A percentile compares a stretch with the other conserved stretches of the same genome.
These are phyloP conservation scores for Aviceda subcristata DNA, from an alignment of 2,113 vertebrate species.

Conservation along the genomic window DNA sequence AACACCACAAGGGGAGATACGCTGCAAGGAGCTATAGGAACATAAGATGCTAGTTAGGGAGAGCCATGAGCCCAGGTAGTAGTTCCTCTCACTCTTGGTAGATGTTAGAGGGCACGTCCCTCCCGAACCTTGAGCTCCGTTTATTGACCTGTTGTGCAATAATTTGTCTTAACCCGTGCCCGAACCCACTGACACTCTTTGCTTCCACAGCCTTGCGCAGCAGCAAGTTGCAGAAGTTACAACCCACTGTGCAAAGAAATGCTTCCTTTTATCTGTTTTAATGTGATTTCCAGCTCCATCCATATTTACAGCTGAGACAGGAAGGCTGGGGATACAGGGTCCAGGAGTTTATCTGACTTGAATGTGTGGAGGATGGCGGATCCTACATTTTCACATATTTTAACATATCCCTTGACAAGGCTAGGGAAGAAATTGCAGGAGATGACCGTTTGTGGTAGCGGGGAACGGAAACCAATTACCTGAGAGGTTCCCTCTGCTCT, in stretches of 20 bases:
- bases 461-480: neutral
- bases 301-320: neutral
- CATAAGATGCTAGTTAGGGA: rapidly evolving
- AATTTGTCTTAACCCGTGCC: neutral
- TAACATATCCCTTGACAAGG: neutral
- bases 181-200: neutral
- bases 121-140: neutral
- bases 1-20: neutral
- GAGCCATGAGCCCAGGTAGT: neutral
- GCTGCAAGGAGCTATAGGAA: neutral
- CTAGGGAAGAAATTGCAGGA: neutral
- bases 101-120: neutral
- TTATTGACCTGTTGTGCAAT: neutral
- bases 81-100: neutral
- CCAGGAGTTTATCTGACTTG: neutral
- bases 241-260: neutral
- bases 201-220: neutral
- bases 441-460: neutral
- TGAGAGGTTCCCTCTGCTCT: neutral
- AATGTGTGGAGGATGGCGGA: neutral
- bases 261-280: neutral
- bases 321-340: neutral
- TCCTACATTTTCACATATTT: neutral
- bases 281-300: neutral
- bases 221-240: neutral